These are phyloP conservation scores for Coryphaenoides rupestris DNA, from an alignment of 2,113 vertebrate genomes.

Conservation along the genomic window DNA sequence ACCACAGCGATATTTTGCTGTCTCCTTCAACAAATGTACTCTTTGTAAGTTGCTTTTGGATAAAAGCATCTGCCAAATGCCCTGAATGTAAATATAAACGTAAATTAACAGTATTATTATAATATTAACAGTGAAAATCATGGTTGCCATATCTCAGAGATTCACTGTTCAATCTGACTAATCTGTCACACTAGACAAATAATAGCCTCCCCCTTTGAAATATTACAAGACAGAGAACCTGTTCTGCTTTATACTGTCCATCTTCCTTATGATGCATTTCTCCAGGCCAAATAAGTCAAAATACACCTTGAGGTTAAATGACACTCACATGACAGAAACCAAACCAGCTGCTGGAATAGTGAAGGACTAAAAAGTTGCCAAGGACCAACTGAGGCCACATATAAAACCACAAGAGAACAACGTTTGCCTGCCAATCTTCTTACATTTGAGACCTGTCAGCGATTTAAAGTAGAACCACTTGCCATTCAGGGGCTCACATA, in stretches of 20 bases:
- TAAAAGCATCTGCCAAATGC: no score
- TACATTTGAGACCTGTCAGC: slow-evolving; percentile 28
- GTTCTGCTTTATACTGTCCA: slow-evolving; percentile 34
- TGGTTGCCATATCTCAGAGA: slow-evolving; percentile 25
- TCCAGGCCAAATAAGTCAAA: slow-evolving; percentile 25
- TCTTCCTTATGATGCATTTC: slow-evolving; percentile 25
- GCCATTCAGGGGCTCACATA: slow-evolving; percentile 13
- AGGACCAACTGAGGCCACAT: slow-evolving; percentile 15
- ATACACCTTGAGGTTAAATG: slow-evolving; percentile 26
- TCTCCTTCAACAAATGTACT: no score
- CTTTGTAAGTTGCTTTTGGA: no score
- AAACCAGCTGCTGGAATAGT: not conserved
- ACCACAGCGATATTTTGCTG: no score
- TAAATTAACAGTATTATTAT: slow-evolving; percentile 38
- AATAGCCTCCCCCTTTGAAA: slow-evolving; percentile 38
- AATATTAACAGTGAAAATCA: slow-evolving; percentile 56
- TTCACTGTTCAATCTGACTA: not conserved
- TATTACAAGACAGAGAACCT: slow-evolving; percentile 29
- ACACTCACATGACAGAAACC: slow-evolving; percentile 5
- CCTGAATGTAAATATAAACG: slow-evolving; percentile 27
- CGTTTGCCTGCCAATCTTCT: slow-evolving; percentile 30
- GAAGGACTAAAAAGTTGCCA: slow-evolving; percentile 20
- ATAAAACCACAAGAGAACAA: slow-evolving; percentile 21
- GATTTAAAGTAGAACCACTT: slow-evolving; percentile 40
- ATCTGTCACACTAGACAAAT: slow-evolving; percentile 30